Percentiles rank a stretch among this genome's conserved stretches.
These are phyloP conservation scores for Erebia epiphron DNA, from an alignment of 2,888 invertebrate genomes.

Conservation along the genomic window DNA sequence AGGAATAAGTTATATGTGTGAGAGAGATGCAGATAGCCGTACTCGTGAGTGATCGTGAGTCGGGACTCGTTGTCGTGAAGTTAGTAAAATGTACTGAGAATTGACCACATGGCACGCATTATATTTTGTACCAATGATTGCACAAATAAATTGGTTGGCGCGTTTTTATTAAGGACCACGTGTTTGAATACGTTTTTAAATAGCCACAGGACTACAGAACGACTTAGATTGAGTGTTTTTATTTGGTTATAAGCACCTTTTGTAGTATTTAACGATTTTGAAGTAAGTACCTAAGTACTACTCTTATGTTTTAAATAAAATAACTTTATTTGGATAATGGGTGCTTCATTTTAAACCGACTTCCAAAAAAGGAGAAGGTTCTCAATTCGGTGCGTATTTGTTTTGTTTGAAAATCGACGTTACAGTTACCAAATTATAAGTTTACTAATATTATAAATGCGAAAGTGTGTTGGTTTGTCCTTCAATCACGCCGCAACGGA, in stretches of 20 bases:
- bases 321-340: background rate
- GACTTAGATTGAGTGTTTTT: conserved; percentile 41
- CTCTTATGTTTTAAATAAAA: background rate
- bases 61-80: conserved; percentile 54
- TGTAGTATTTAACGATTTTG: conserved; percentile 16
- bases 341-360: conserved; percentile 4
- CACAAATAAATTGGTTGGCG: conserved; percentile 73
- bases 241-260: conserved; percentile 41
- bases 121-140: conserved; percentile 68
- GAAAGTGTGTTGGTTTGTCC: too few relatives aligned
- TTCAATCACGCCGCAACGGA: too few relatives aligned
- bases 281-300: too few relatives aligned
- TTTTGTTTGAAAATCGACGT: conserved; percentile 3
- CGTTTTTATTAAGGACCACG: conserved; percentile 73
- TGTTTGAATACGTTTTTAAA: conserved; percentile 53
- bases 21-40: conserved; percentile 52
- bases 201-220: conserved; percentile 31
- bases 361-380: too few relatives aligned
- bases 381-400: too few relatives aligned
- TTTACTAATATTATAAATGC: too few relatives aligned
- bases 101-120: conserved; percentile 78
- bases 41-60: too few relatives aligned
- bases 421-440: too few relatives aligned
- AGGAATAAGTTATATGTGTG: conserved; percentile 42
- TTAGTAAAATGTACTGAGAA: conserved; percentile 66